phyloP scores from a whole-genome alignment of 2,113 vertebrate species.

The Perca fluviatilis region DNA sequence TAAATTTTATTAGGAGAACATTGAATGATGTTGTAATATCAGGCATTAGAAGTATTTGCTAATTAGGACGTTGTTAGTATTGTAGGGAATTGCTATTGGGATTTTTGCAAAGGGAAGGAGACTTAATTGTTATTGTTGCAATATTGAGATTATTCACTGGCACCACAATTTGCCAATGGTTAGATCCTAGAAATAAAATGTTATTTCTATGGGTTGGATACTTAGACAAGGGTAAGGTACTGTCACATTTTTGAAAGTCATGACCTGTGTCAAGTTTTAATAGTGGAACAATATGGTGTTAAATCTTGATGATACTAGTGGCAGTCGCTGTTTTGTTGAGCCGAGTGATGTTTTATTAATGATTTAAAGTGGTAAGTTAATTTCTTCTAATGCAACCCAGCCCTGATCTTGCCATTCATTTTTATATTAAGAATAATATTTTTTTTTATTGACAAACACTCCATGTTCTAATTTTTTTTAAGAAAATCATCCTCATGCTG shows the following conservation, averaged over 20 bases:
- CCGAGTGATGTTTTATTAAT: neutral
- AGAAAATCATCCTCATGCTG: conserved; percentile 2
- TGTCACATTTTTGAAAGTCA: neutral
- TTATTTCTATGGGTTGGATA: too few species aligned
- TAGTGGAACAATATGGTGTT: neutral
- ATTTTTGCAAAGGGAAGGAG: conserved; percentile 31
- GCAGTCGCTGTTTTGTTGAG: neutral
- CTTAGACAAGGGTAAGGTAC: neutral
- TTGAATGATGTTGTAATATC: neutral
- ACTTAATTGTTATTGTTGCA: neutral
- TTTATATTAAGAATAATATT: neutral
- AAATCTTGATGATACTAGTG: neutral
- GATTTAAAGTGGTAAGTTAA: neutral
- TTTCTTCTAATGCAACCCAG: conserved; percentile 1
- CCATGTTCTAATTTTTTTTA: conserved; percentile 20
- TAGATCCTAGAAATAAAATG: too few species aligned
- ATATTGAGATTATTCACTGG: conserved; percentile 12
- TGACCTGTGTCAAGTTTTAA: neutral
- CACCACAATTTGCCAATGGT: neutral
- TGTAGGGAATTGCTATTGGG: neutral
- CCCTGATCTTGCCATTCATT: neutral
- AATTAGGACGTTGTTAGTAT: neutral
- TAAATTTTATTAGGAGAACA: neutral
- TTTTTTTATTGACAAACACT: conserved; percentile 35
- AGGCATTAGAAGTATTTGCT: conserved; percentile 2